phyloP scores from a whole-genome alignment of 1,140 invertebrate species.

The Saccostrea cuccullata region DNA sequence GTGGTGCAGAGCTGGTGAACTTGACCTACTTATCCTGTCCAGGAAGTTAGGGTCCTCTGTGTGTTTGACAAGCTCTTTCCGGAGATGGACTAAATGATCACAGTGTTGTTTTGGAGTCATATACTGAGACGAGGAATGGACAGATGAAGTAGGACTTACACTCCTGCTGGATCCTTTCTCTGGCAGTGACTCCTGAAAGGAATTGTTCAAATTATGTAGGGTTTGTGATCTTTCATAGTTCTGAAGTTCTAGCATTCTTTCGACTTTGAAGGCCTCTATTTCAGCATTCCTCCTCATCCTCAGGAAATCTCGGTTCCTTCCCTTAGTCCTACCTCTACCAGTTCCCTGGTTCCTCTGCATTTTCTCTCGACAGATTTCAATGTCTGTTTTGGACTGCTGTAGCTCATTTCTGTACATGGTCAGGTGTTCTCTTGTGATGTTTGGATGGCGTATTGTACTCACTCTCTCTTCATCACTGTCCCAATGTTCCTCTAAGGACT shows the following conservation, averaged over 20 bases:
- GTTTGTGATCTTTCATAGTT: constrained; percentile 54
- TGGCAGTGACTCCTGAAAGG: background rate
- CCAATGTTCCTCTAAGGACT: constrained; percentile 70
- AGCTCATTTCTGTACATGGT: constrained; percentile 63
- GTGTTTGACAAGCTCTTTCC: constrained; percentile 62
- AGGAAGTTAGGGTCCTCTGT: constrained; percentile 56
- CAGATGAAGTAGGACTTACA: constrained; percentile 39
- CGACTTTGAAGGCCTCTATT: constrained; percentile 72
- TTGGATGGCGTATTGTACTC: constrained; percentile 28
- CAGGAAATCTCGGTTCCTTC: constrained; percentile 59
- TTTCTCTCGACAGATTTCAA: constrained; percentile 63
- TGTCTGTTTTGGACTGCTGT: constrained; percentile 63
- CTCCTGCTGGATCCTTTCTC: constrained; percentile 32
- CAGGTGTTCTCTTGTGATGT: constrained; percentile 64
- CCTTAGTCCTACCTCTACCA: constrained; percentile 60
- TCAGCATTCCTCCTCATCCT: constrained; percentile 63
- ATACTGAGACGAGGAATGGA: constrained; percentile 26
- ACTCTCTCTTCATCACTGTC: constrained; percentile 52
- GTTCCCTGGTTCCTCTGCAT: constrained; percentile 58
- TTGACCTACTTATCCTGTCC: constrained; percentile 47
- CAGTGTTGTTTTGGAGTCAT: constrained; percentile 68
- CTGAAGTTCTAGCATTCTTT: constrained; percentile 65
- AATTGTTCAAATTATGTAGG: constrained; percentile 38
- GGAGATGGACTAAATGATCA: constrained; percentile 61
- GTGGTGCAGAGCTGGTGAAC: constrained; percentile 47